These are phyloP conservation scores for Esox niger DNA, from an alignment of 2,113 vertebrate genomes.

Conservation along the genomic window DNA sequence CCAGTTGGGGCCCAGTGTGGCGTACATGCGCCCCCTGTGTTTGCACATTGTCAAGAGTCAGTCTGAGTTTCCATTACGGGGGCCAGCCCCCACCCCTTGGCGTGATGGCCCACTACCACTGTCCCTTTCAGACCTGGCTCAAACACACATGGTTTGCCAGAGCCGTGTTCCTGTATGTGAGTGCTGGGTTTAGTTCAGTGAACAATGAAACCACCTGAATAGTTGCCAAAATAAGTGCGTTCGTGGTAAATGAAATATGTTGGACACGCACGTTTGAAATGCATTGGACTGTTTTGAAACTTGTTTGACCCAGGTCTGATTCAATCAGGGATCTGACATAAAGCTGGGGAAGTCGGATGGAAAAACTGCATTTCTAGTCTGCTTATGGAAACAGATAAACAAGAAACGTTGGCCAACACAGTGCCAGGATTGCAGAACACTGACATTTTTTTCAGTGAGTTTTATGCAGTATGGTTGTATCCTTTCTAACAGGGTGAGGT, in stretches of 20 bases:
- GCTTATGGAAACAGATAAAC: background rate
- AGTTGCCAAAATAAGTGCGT: too few species aligned
- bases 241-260: too few species aligned
- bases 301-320: too few species aligned
- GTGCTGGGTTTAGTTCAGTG: too few species aligned
- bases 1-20: constrained; percentile 96
- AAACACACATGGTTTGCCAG: too few species aligned
- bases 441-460: background rate
- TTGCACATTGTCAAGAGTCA: constrained; percentile 60
- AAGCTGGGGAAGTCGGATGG: background rate
- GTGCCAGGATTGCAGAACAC: background rate
- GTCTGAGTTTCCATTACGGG: constrained; percentile 15
- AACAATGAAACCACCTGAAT: too few species aligned
- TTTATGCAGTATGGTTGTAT: background rate
- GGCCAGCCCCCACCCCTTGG: background rate
- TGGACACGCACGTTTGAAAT: too few species aligned
- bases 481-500: background rate
- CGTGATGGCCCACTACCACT: too few species aligned
- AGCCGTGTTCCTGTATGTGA: too few species aligned
- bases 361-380: background rate
- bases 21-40: constrained; percentile 91
- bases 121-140: too few species aligned
- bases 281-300: too few species aligned
- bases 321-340: too few species aligned
- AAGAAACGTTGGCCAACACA: background rate